phyloP scores from a whole-genome alignment of 2,888 invertebrate species.

The Lordiphosa andalusiaca region DNA sequence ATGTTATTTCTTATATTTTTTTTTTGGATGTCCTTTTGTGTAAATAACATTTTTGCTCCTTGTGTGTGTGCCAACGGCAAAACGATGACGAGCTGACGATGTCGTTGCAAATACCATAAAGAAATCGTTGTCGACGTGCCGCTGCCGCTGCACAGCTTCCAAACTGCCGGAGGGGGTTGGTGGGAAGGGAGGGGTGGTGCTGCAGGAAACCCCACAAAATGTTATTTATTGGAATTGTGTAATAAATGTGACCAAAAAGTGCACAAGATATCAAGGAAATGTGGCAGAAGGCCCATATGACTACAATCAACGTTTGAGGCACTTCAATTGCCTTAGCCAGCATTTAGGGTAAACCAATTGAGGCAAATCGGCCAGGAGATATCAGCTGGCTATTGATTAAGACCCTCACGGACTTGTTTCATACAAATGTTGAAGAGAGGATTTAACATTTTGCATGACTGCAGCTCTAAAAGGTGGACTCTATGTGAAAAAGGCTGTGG shows the following conservation, averaged over 20 bases:
- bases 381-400: no score
- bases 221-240: slow-evolving; percentile 67
- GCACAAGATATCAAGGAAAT: slow-evolving; percentile 58
- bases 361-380: no score
- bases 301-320: background rate
- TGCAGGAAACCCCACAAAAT: slow-evolving; percentile 49
- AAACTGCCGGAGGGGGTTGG: slow-evolving; percentile 5
- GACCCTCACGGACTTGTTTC: no score
- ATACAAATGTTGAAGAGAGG: no score
- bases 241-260: slow-evolving; percentile 62
- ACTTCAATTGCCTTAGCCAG: background rate
- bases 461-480: no score
- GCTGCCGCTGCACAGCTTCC: slow-evolving; percentile 13
- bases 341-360: slow-evolving; percentile 12
- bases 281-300: slow-evolving; percentile 19
- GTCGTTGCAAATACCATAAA: slow-evolving; percentile 60
- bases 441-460: no score
- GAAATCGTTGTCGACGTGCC: slow-evolving; percentile 51
- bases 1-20: background rate
- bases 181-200: no score
- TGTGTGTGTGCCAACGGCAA: slow-evolving; percentile 29
- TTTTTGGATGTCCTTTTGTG: slow-evolving; percentile 12
- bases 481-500: no score
- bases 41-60: slow-evolving; percentile 50
- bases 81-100: slow-evolving; percentile 65